phyloP scores from a whole-genome alignment of 2,113 vertebrate species.

The Oplegnathus fasciatus region DNA sequence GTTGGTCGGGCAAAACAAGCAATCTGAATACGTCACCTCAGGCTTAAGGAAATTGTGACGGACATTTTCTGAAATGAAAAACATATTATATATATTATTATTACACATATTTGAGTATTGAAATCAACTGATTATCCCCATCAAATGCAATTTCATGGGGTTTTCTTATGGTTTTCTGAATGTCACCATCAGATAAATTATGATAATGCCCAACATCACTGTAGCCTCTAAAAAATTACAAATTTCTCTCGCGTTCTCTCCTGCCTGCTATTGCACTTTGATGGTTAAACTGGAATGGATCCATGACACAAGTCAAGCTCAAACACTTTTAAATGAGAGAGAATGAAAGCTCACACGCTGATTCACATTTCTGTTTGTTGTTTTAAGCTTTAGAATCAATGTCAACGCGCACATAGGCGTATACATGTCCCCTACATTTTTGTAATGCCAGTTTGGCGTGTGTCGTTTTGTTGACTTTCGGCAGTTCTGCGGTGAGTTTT shows the following conservation, averaged over 20 bases:
- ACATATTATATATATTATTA: background rate
- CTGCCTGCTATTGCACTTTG: background rate
- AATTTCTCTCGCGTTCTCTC: background rate
- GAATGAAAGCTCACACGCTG: conserved; percentile 14
- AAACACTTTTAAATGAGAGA: conserved; percentile 13
- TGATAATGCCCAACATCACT: background rate
- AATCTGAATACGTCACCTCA: background rate
- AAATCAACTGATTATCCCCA: background rate
- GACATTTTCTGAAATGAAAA: background rate
- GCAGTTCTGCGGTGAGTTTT: conserved; percentile 47
- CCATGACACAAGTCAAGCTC: background rate
- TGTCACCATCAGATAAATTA: conserved; percentile 18
- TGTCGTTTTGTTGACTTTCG: conserved; percentile 59
- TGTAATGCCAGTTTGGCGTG: conserved; percentile 7
- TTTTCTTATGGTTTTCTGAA: conserved; percentile 10
- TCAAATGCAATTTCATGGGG: background rate
- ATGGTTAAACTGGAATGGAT: conserved; percentile 26
- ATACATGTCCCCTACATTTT: background rate
- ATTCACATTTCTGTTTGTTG: background rate
- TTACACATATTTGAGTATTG: conserved; percentile 2
- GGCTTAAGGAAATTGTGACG: background rate
- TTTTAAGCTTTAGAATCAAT: background rate
- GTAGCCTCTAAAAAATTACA: background rate
- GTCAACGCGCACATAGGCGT: background rate
- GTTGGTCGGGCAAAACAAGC: background rate